A percentile compares a stretch with the other conserved stretches of the same genome.
Conservation (phyloP, 2,797 vertebrate genomes). For the Oophaga sylvatica region DNA sequence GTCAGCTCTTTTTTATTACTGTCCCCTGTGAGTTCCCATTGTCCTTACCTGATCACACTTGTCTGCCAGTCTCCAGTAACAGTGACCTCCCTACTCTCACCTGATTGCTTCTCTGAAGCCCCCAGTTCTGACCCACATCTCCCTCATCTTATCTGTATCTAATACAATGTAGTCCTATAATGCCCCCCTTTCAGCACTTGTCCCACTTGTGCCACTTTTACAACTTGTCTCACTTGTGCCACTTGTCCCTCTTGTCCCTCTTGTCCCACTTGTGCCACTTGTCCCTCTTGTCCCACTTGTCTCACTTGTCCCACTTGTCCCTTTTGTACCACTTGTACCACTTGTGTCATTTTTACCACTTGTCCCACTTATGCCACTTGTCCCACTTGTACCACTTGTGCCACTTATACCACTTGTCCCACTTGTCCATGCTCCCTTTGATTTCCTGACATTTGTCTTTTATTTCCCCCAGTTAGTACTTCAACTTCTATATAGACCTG, state of each 20-base stretch:
- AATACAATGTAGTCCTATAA: slow-evolving; percentile 1
- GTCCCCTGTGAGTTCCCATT: neutral
- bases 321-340: too few relatives aligned
- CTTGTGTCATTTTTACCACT: too few relatives aligned
- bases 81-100: slow-evolving; percentile 22
- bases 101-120: slow-evolving; percentile 10
- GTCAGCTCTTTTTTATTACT: neutral
- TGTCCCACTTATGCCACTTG: too few relatives aligned
- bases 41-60: slow-evolving; percentile 34
- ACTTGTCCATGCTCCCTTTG: neutral
- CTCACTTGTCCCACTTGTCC: too few relatives aligned
- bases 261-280: too few relatives aligned
- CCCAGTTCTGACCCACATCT: neutral
- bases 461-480: neutral
- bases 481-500: neutral
- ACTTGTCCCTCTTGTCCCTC: too few relatives aligned
- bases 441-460: neutral
- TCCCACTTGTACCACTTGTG: too few relatives aligned
- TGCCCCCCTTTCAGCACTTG: neutral
- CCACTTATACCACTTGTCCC: too few relatives aligned
- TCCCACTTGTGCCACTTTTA: too few relatives aligned
- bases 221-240: too few relatives aligned
- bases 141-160: slow-evolving; percentile 19
- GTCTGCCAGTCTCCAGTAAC: neutral
- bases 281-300: too few relatives aligned